Conservation (phyloP, 2,797 vertebrate species). For the Helarctos malayanus region DNA sequence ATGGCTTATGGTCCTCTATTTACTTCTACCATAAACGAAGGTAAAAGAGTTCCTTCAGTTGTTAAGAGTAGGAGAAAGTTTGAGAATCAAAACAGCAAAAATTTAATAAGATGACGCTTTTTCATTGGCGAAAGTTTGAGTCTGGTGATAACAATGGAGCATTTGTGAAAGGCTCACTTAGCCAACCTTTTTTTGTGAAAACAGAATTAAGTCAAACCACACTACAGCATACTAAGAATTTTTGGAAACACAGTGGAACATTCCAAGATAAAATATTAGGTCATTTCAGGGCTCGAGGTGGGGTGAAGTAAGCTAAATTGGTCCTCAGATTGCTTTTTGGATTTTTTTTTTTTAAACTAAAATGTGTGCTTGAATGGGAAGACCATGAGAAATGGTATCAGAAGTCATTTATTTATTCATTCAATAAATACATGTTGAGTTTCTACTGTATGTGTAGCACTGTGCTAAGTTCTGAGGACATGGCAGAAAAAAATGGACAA, state of each 20-base stretch:
- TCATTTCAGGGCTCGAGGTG: constrained; percentile 79
- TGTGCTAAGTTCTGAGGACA: background rate
- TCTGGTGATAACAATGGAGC: constrained; percentile 37
- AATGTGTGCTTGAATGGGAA: background rate
- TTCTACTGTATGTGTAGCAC: background rate
- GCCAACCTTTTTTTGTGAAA: constrained; percentile 58
- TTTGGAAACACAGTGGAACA: constrained; percentile 79
- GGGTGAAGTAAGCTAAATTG: constrained; percentile 25
- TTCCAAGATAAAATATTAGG: constrained; percentile 85
- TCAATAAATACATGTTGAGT: background rate
- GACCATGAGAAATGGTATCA: background rate
- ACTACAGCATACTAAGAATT: constrained; percentile 78
- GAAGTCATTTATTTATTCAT: background rate
- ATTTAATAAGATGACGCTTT: constrained; percentile 32
- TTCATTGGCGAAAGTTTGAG: background rate
- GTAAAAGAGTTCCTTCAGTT: background rate
- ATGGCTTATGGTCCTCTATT: background rate
- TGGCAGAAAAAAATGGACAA: background rate
- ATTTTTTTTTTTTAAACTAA: background rate
- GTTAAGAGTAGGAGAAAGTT: background rate
- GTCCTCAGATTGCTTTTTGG: background rate
- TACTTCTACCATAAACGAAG: background rate
- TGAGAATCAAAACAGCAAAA: background rate
- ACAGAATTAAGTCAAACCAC: constrained; percentile 75
- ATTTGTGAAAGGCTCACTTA: constrained; percentile 52